These are phyloP conservation scores for Channa maculata DNA, from an alignment of 2,113 vertebrate species.

Conservation along the genomic window DNA sequence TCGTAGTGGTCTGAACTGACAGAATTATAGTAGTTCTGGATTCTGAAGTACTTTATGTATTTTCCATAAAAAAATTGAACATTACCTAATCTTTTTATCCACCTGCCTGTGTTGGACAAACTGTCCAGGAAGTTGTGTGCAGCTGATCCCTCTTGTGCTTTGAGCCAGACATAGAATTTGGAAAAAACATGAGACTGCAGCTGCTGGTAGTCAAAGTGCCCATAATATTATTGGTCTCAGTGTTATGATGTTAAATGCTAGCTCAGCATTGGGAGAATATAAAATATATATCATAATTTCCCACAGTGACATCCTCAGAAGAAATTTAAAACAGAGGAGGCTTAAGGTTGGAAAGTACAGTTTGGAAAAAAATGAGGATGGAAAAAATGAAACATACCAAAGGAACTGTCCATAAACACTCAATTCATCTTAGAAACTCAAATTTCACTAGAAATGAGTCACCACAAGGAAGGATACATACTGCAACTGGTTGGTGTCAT, in stretches of 20 bases:
- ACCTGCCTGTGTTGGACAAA: conserved; percentile 24
- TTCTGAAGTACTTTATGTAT: background rate
- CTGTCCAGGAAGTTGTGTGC: conserved; percentile 21
- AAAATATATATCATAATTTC: conserved; percentile 9
- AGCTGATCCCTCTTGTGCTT: conserved; percentile 30
- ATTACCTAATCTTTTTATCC: conserved; percentile 1
- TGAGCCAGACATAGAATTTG: conserved; percentile 21
- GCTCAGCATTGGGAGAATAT: background rate
- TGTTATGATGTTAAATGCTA: background rate
- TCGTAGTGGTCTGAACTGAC: background rate
- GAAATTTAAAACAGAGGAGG: background rate
- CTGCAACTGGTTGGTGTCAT: too few species aligned
- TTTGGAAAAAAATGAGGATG: background rate
- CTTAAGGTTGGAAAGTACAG: conserved; percentile 17
- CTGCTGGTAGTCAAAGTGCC: conserved; percentile 26
- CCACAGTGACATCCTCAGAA: conserved; percentile 18
- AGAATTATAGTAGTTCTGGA: background rate
- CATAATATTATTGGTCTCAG: background rate
- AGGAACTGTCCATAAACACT: background rate
- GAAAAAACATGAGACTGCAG: conserved; percentile 16
- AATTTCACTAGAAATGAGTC: background rate
- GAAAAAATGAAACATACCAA: conserved; percentile 10
- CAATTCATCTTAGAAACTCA: conserved; percentile 5
- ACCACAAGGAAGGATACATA: background rate
- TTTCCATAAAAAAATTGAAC: conserved; percentile 2